A percentile compares a stretch with the other conserved stretches of the same genome.
Conservation (phyloP, 2,888 invertebrate species). For the Seira ritae region DNA sequence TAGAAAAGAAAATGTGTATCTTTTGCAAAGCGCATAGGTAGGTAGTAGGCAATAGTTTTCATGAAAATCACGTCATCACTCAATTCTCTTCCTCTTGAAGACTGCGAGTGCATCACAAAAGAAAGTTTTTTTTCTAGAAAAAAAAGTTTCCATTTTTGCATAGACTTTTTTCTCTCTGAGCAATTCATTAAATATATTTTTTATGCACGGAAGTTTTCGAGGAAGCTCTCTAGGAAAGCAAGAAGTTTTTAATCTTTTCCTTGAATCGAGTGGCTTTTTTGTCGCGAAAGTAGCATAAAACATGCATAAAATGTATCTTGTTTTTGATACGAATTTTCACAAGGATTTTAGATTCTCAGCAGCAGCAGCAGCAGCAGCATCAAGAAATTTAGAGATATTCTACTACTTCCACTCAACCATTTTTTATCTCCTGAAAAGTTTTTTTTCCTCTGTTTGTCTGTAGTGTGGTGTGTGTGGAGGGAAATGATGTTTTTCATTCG, state of each 20-base stretch:
- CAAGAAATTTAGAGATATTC: too few species aligned
- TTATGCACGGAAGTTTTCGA: not conserved
- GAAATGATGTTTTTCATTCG: conserved; percentile 15
- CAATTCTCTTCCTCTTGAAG: too few species aligned
- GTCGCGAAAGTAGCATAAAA: too few species aligned
- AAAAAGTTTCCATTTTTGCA: conserved; percentile 2
- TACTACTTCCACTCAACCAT: too few species aligned
- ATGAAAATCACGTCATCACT: too few species aligned
- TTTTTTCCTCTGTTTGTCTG: too few species aligned
- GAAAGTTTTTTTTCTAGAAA: not conserved
- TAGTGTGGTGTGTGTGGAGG: not conserved
- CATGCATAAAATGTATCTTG: too few species aligned
- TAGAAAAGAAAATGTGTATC: too few species aligned
- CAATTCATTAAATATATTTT: conserved; percentile 16
- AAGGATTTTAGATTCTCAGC: too few species aligned
- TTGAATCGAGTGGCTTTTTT: not conserved
- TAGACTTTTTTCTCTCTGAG: not conserved
- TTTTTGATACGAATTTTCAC: too few species aligned
- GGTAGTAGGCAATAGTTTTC: too few species aligned
- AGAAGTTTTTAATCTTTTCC: not conserved
- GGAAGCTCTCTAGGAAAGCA: not conserved
- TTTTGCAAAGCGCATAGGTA: not conserved
- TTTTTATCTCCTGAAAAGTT: not conserved
- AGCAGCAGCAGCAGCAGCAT: too few species aligned
- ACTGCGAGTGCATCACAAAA: not conserved